A percentile compares a stretch with the other conserved stretches of the same genome.
phyloP scores from a whole-genome alignment of 2,888 invertebrate genomes.

The Sycophila texana region DNA sequence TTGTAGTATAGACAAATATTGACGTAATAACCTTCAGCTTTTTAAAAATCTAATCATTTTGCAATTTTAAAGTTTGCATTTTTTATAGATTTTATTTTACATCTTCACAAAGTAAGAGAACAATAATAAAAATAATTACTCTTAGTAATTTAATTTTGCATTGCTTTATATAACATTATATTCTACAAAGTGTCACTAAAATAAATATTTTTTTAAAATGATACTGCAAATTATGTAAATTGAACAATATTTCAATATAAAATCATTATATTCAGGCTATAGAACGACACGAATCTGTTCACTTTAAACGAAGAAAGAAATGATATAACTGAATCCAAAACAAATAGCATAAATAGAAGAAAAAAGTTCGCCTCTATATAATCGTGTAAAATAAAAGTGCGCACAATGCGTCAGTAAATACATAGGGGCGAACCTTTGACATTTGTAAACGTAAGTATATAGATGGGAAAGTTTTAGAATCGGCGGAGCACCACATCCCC shows the following conservation, averaged over 20 bases:
- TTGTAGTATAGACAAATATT: no score
- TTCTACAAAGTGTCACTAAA: background rate
- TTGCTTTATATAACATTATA: background rate
- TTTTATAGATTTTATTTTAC: no score
- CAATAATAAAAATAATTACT: background rate
- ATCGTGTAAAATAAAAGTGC: no score
- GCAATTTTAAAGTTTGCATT: no score
- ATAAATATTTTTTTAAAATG: background rate
- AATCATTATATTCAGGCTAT: background rate
- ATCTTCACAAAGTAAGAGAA: no score
- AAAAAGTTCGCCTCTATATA: background rate
- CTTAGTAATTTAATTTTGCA: background rate
- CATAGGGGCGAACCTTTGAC: background rate
- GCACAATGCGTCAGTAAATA: background rate
- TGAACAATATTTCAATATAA: background rate
- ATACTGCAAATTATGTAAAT: no score
- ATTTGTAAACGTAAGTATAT: background rate
- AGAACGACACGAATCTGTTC: background rate
- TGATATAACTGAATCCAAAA: no score
- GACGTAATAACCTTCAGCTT: no score
- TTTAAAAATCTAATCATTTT: no score
- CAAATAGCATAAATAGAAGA: background rate
- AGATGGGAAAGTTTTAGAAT: slow-evolving; percentile 1
- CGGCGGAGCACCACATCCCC: slow-evolving; percentile 6
- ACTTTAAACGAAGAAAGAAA: no score